phyloP scores from a whole-genome alignment of 2,113 vertebrate genomes.

The Progne subis region DNA sequence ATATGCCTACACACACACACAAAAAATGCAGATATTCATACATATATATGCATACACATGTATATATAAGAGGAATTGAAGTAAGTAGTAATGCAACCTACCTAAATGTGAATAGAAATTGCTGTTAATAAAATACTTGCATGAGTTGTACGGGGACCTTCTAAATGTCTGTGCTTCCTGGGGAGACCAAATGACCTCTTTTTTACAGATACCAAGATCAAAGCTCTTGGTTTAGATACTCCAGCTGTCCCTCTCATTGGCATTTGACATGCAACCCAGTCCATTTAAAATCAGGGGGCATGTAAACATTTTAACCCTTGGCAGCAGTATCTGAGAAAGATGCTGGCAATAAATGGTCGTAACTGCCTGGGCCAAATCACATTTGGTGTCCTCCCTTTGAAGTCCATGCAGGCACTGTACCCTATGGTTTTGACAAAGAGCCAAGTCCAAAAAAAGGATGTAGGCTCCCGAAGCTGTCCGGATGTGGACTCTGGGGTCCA shows the following conservation, averaged over 20 bases:
- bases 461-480: conserved; percentile 9
- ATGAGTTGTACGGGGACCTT: conserved; percentile 62
- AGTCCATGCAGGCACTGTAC: conserved; percentile 52
- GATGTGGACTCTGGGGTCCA: conserved; percentile 4
- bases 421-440: conserved; percentile 62
- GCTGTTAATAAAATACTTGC: conserved; percentile 67
- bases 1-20: not conserved
- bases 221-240: conserved; percentile 74
- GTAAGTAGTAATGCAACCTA: conserved; percentile 39
- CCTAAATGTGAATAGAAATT: conserved; percentile 52
- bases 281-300: conserved; percentile 73
- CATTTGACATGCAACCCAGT: conserved; percentile 74
- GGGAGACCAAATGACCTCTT: conserved; percentile 72
- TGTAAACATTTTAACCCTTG: conserved; percentile 74
- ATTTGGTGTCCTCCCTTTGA: conserved; percentile 68
- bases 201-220: conserved; percentile 76
- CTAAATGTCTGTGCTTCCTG: conserved; percentile 75
- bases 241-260: conserved; percentile 75
- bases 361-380: conserved; percentile 43
- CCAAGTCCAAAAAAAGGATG: conserved; percentile 71
- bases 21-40: not conserved
- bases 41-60: not conserved
- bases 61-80: conserved; percentile 24
- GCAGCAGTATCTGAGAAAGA: conserved; percentile 70
- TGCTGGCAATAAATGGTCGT: conserved; percentile 65